Evolutionary conservation across 2,888 invertebrate genomes (phyloP).

Genomic region (Eudasyphora cyanicolor): DNA sequence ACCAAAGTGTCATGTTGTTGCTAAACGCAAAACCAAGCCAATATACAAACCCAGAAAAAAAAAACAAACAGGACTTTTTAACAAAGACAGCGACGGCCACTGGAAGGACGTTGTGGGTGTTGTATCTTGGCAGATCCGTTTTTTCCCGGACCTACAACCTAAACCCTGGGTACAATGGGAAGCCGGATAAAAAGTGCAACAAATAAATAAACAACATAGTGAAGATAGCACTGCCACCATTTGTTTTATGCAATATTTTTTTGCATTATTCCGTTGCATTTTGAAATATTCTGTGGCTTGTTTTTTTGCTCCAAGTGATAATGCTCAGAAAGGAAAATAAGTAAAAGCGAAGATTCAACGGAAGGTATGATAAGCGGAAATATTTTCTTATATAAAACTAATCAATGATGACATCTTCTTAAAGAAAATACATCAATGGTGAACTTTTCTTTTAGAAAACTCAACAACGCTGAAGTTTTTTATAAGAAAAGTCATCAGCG

Average conservation of each 20-base stretch:
- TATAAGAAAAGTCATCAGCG: too few relatives aligned
- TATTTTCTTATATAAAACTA: too few relatives aligned
- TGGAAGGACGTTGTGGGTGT: neutral
- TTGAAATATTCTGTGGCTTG: conserved; percentile 1
- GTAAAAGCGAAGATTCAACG: too few relatives aligned
- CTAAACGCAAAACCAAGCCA: conserved; percentile 32
- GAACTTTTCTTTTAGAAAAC: too few relatives aligned
- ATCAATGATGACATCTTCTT: too few relatives aligned
- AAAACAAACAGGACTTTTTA: neutral
- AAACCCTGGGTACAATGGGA: neutral
- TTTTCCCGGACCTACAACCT: neutral
- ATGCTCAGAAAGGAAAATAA: neutral
- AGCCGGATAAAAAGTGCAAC: neutral
- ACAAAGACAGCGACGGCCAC: neutral
- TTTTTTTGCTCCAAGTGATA: too few relatives aligned
- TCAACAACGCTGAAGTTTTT: too few relatives aligned
- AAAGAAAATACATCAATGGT: too few relatives aligned
- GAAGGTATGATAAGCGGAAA: too few relatives aligned
- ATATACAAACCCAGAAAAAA: neutral
- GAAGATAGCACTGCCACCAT: neutral
- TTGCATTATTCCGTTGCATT: neutral
- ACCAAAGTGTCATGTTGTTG: conserved; percentile 60
- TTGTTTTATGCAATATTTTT: neutral
- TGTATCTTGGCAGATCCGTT: neutral
- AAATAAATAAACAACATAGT: neutral